These are phyloP conservation scores for Tryphoninae sp. DNA, from an alignment of 2,888 invertebrate genomes.

Conservation along the genomic window DNA sequence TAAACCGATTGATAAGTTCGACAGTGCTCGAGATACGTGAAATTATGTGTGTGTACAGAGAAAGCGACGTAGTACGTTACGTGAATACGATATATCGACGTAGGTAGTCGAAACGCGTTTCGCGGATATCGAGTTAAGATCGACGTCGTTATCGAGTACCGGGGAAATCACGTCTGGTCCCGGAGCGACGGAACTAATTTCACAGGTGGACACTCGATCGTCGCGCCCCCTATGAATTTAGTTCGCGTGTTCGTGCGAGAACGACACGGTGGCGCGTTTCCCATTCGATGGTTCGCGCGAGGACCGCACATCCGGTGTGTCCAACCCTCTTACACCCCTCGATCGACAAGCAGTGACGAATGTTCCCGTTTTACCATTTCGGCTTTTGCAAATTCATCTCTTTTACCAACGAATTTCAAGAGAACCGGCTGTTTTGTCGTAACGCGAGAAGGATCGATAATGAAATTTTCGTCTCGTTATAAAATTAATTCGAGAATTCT, in stretches of 20 bases:
- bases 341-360: slow-evolving; percentile 61
- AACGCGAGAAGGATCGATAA: neutral
- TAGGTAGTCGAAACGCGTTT: slow-evolving; percentile 29
- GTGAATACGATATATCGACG: neutral
- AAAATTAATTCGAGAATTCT: no score
- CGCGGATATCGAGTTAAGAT: slow-evolving; percentile 65
- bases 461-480: no score
- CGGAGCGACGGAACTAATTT: slow-evolving; percentile 66
- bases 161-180: slow-evolving; percentile 60
- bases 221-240: slow-evolving; percentile 33
- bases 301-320: slow-evolving; percentile 45
- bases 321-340: slow-evolving; percentile 15
- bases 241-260: slow-evolving; percentile 21
- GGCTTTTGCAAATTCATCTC: neutral
- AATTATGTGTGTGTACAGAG: neutral
- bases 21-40: slow-evolving; percentile 15
- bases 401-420: slow-evolving; percentile 2
- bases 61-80: neutral
- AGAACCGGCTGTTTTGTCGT: slow-evolving; percentile 38
- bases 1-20: slow-evolving; percentile 35
- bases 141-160: slow-evolving; percentile 54
- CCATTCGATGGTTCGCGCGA: slow-evolving; percentile 49
- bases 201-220: slow-evolving; percentile 59
- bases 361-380: slow-evolving; percentile 48
- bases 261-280: slow-evolving; percentile 33